Evolutionary conservation across 2,797 vertebrate species (phyloP).

Genomic region (Phoxinus dragarum): DNA sequence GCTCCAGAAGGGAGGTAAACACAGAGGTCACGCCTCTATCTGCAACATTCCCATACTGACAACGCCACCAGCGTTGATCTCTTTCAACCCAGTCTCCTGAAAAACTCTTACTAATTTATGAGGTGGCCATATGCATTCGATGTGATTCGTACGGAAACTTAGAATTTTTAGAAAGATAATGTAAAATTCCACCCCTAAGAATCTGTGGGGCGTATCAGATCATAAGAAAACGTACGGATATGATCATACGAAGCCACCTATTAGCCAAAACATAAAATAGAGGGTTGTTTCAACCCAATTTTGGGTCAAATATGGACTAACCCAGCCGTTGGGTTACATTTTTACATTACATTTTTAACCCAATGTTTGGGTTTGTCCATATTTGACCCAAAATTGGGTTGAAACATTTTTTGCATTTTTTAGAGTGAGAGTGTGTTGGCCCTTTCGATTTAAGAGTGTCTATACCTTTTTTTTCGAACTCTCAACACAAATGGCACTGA

Average conservation of each 20-base stretch:
- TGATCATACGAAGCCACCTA: neutral
- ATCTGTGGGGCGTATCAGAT: neutral
- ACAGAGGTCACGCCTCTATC: neutral
- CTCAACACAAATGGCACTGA: neutral
- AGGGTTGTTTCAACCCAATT: too few relatives aligned
- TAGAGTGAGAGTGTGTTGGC: neutral
- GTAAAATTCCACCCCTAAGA: neutral
- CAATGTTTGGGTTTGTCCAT: too few relatives aligned
- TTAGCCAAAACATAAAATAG: neutral
- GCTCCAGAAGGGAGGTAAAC: slow-evolving; percentile 36
- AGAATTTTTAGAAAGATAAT: neutral
- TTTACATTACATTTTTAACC: too few relatives aligned
- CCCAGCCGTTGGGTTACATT: too few relatives aligned
- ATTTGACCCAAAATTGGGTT: too few relatives aligned
- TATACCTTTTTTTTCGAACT: neutral
- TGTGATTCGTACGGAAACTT: neutral
- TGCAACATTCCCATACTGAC: slow-evolving; percentile 19
- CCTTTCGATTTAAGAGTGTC: neutral
- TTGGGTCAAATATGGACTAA: too few relatives aligned
- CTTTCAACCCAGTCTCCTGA: neutral
- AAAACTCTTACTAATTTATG: neutral
- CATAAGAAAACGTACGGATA: too few relatives aligned
- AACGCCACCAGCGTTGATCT: neutral
- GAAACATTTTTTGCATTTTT: too few relatives aligned
- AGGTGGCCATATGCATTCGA: neutral